Base-by-base conservation (phyloP, 2,888 invertebrate genomes). In the Acronicta aceris region DNA sequence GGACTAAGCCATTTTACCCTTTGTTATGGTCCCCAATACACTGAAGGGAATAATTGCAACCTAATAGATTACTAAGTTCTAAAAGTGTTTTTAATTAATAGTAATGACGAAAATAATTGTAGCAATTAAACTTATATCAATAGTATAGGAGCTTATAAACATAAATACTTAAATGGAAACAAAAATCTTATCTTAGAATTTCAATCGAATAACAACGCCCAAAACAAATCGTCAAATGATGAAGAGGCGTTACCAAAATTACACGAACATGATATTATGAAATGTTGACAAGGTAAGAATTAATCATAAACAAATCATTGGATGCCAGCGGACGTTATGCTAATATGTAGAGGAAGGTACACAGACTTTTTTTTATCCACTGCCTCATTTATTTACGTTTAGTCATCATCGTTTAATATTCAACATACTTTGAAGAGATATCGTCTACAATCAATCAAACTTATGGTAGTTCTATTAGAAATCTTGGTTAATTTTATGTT, bases 361-460 rank as follows among this genome's bases (percentile, higher is more conserved):
- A 79, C 74, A 77, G 55, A 41, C 54, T 74, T 81, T 84, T 84
- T 84, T 88, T 87, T 82, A 79, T 83, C 81, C 74, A 78, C 82
- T 84, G 81, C 79, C 85, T 89, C 88, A 89, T 91, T 89, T 91
- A 89, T 92, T 88, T 87, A 81, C 86, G 90, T 89, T 88, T 82
- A 90, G 92, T 93, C 91, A 93, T 91, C 86, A 82, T 86, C 82
- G 82, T 88, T 89, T 90, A 88, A 88, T 89, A 89, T 89, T 89
- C 85, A 84, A 88, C 87, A 85, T 87, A 86, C 81, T 83, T 82
- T 81, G 82, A 87, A 81, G 77, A 88, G 86, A 86, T 89, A 90
- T 87, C 84, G 83, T 79, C 79, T 82, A 81, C 85, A 74, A 92
- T 92, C 91, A 89, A 92, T 92, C 91, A 92, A 85, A 88, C 77